A percentile compares a stretch with the other conserved stretches of the same genome.
Evolutionary conservation across 2,888 invertebrate species (phyloP).

Genomic region (Parnassius orleans): DNA sequence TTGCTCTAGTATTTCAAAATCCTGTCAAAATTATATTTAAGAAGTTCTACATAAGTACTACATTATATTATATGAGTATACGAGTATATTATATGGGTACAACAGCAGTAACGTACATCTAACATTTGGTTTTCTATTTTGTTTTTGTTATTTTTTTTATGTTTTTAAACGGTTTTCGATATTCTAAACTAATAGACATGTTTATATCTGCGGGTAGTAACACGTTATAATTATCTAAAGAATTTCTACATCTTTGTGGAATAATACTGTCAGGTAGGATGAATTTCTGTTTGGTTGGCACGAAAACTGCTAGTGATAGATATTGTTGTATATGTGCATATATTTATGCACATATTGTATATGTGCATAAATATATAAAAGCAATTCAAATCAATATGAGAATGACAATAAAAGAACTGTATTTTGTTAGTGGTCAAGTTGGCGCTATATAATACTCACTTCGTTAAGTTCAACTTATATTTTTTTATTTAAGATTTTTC

Average conservation of each 20-base stretch:
- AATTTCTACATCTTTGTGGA: background rate
- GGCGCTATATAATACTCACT: no score
- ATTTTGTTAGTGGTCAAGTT: no score
- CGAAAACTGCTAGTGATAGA: slow-evolving; percentile 9
- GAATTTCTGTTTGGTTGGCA: background rate
- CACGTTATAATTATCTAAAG: no score
- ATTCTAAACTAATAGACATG: no score
- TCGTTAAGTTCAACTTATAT: no score
- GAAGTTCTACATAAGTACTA: background rate
- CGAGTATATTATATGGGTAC: slow-evolving; percentile 5
- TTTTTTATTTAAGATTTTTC: no score
- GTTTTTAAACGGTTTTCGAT: background rate
- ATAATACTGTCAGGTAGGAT: slow-evolving; percentile 9
- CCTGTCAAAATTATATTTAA: slow-evolving; percentile 12
- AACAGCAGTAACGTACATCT: slow-evolving; percentile 16
- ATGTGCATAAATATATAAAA: background rate
- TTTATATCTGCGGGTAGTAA: no score
- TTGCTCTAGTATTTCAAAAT: background rate
- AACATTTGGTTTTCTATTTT: background rate
- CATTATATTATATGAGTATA: slow-evolving; percentile 16
- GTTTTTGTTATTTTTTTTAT: background rate
- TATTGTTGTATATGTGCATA: no score
- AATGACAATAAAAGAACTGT: no score
- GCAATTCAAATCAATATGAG: no score
- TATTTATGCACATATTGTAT: no score